Base-by-base conservation (phyloP, 2,797 vertebrate species). In the Zalophus californianus region DNA sequence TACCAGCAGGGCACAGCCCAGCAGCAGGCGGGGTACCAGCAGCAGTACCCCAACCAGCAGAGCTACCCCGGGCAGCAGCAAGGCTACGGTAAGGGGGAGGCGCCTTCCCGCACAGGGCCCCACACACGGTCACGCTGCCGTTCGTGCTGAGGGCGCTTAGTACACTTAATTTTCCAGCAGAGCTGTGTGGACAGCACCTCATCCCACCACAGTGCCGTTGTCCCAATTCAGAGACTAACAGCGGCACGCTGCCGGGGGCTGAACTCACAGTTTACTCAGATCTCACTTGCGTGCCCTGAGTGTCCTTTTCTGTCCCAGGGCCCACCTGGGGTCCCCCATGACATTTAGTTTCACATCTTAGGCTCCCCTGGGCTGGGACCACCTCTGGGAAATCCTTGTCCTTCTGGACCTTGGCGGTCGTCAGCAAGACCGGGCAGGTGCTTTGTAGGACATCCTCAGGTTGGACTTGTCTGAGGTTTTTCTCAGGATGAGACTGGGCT, bases 21-120 rank as follows among this genome's bases (percentile, higher is more conserved):
- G 98, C 99, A 99, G 98, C 99, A 99, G 97, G 98, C 99, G 0
- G 99, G 99, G 96, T 99, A 99, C 96, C 99, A 99, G 98, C 99
- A 99, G 98, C 99, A 99, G 98, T 99, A 99, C 97, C 99, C 99
- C 79, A 99, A 99, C 97, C 99, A 99, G 91, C 99, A 99, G 98
- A 99, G 99, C 98, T 99, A 99, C 97, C 99, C 99, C 0, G 99
- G 99, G 88, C 99, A 99, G 80, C 99, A 99, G 91, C 99, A 99
- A 97, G 99, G 99, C 98, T 99, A 99, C 0, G 99, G 99, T 99
- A 97, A 99, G 99, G 16, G 8, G 5, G 2, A 3, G n/a, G 9
- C 1, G 2, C 41, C 3, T 16, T 41, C 14, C 18, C 5, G 1
- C 21, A 11, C 35, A 27, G 83, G 1, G 1, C 44, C 0, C 1